These are phyloP conservation scores for Leptosomus discolor DNA, from an alignment of 2,113 vertebrate species.

Conservation along the genomic window DNA sequence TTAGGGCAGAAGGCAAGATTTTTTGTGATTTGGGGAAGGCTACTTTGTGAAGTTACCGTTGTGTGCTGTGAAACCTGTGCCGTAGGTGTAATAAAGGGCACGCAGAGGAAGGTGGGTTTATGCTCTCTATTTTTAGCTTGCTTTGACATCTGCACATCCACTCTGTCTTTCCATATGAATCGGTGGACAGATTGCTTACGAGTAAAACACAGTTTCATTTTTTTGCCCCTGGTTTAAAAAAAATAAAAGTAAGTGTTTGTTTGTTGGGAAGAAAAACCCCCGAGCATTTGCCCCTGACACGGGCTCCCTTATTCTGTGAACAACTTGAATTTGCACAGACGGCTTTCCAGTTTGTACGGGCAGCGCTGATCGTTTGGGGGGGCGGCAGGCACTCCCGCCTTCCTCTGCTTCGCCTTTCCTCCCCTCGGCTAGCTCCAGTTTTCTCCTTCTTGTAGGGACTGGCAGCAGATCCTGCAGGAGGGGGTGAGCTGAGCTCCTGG, in stretches of 20 bases:
- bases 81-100: rapidly evolving
- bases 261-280: not conserved
- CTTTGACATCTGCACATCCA: not conserved
- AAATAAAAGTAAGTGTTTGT: not conserved
- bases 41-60: not conserved
- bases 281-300: not conserved
- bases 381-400: not conserved
- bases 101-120: not conserved
- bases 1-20: not conserved
- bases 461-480: not conserved
- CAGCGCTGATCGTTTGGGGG: not conserved
- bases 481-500: not conserved
- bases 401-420: not conserved
- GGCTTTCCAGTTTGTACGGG: not conserved
- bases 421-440: not conserved
- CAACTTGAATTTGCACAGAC: not conserved
- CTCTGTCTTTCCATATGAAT: not conserved
- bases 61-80: not conserved
- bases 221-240: rapidly evolving
- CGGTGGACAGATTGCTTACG: not conserved
- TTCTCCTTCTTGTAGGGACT: not conserved
- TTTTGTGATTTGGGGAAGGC: not conserved
- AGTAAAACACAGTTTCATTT: not conserved
- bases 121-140: not conserved
- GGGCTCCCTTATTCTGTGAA: not conserved